Evolutionary conservation across 1,140 invertebrate species (phyloP).

Genomic region (Atta cephalotes): DNA sequence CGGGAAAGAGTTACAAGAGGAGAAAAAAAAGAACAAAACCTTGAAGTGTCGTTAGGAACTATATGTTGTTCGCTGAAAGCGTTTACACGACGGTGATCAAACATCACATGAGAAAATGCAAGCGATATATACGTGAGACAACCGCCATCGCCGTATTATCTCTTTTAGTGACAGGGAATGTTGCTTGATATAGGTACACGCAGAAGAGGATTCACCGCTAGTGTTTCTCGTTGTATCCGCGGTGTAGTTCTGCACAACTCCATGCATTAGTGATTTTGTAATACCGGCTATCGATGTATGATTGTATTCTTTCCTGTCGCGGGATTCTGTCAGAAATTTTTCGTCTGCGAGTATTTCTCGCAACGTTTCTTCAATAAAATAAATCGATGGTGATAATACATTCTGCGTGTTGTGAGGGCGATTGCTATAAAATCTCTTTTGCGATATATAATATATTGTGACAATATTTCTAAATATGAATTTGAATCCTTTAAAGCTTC

Average conservation of each 20-base stretch:
- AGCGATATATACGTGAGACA: slow-evolving; percentile 43
- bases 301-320: slow-evolving; percentile 47
- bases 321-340: not conserved
- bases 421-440: not conserved
- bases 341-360: not conserved
- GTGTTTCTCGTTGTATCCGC: not conserved
- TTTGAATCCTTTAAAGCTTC: not conserved
- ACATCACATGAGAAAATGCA: slow-evolving; percentile 47
- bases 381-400: not conserved
- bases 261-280: slow-evolving; percentile 65
- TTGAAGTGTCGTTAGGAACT: slow-evolving; percentile 57
- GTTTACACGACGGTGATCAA: slow-evolving; percentile 33
- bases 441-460: not conserved
- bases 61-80: slow-evolving; percentile 46
- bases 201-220: not conserved
- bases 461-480: not conserved
- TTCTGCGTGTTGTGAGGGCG: not conserved
- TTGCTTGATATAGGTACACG: slow-evolving; percentile 54
- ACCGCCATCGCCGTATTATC: slow-evolving; percentile 67
- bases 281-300: slow-evolving; percentile 36
- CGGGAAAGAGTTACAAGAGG: not conserved
- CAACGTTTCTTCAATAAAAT: not conserved
- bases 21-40: slow-evolving; percentile 16
- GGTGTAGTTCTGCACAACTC: not conserved
- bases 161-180: slow-evolving; percentile 60